These are phyloP conservation scores for Enteromius anoplus DNA, from an alignment of 2,797 vertebrate genomes.

Conservation along the genomic window DNA sequence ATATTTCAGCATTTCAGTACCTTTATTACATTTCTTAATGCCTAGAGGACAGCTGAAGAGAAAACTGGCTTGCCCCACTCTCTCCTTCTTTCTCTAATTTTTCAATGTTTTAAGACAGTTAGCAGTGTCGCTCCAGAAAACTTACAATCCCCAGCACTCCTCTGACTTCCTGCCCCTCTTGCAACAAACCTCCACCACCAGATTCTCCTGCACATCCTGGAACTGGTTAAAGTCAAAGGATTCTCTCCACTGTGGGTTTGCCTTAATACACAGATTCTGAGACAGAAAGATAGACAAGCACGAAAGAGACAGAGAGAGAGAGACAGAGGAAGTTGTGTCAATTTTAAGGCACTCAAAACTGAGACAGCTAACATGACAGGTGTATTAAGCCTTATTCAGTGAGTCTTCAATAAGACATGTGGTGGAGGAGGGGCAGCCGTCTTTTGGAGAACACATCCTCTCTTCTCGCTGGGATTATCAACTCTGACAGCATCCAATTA, in stretches of 20 bases:
- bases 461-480: conserved; percentile 79
- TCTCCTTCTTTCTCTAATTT: background rate
- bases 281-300: conserved; percentile 45
- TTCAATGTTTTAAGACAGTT: background rate
- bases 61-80: background rate
- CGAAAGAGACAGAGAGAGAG: background rate
- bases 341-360: conserved; percentile 66
- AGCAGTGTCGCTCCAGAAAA: conserved; percentile 48
- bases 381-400: conserved; percentile 74
- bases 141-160: conserved; percentile 94
- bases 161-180: conserved; percentile 90
- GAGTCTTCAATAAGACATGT: conserved; percentile 62
- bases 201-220: conserved; percentile 89
- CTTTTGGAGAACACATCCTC: conserved; percentile 64
- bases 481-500: conserved; percentile 85
- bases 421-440: conserved; percentile 55
- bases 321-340: conserved; percentile 47
- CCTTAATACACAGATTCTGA: conserved; percentile 91
- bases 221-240: conserved; percentile 98
- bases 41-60: background rate
- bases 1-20: background rate
- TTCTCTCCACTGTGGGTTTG: conserved; percentile 97
- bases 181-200: conserved; percentile 91
- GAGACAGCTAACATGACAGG: conserved; percentile 70
- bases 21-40: background rate